Percentiles rank a stretch among this genome's conserved stretches.
Conservation (phyloP, 64 coral and sea anemone genomes). For the Hydrozoanthus tunicans region DNA sequence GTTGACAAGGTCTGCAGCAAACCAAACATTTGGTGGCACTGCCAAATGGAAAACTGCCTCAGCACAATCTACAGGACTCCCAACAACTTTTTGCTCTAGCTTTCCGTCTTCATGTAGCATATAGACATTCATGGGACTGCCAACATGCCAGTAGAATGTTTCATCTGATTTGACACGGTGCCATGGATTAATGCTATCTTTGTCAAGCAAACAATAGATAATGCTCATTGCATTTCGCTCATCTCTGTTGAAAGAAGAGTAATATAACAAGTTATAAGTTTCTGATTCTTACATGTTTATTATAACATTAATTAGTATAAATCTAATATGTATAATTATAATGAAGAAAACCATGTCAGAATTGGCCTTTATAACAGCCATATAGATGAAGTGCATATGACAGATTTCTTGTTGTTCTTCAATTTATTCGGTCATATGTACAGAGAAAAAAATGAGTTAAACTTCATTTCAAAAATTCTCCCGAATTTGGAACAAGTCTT, state of each 20-base stretch:
- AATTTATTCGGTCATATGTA: no score
- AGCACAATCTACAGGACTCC: slow-evolving; percentile 52
- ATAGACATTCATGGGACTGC: slow-evolving; percentile 62
- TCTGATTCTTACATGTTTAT: neutral
- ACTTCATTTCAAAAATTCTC: no score
- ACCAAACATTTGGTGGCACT: slow-evolving; percentile 80
- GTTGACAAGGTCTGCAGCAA: slow-evolving; percentile 72
- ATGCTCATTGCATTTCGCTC: slow-evolving; percentile 72
- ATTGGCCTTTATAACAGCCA: no score
- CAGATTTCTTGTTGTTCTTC: no score
- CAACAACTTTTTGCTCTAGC: slow-evolving; percentile 59
- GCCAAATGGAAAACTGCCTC: slow-evolving; percentile 59
- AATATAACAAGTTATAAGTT: neutral
- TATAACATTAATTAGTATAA: neutral
- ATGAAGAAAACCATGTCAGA: no score
- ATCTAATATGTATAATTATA: no score
- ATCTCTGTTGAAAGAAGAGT: slow-evolving; percentile 20
- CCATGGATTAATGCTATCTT: slow-evolving; percentile 68
- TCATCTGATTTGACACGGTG: slow-evolving; percentile 87
- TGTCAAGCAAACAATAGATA: slow-evolving; percentile 73
- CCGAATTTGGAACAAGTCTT: no score
- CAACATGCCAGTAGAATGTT: slow-evolving; percentile 82
- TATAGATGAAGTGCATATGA: no score
- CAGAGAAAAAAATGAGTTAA: no score
- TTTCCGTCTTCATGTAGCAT: slow-evolving; percentile 65